Evolutionary conservation across 2,888 invertebrate species (phyloP), one percentile per base, ranked within the genome.

Genomic region (Agrochola macilenta): DNA sequence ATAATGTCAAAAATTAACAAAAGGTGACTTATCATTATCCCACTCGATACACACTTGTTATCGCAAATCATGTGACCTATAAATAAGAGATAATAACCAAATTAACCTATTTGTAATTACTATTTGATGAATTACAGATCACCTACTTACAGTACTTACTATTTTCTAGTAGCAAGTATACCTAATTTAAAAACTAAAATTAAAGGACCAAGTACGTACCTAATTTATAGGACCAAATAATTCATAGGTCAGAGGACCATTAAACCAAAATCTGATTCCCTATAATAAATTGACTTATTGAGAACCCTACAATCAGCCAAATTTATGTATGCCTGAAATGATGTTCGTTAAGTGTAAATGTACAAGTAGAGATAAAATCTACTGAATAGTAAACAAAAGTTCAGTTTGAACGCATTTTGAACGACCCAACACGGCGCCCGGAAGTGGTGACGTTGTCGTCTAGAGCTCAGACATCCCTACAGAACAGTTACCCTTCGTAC

Each of bases 361-460:
- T 66, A 68, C 20, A 66, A 57, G 60, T 63, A 54, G 23, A 64
- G 35, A 77, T 30, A 73, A 30, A 69, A 65, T 73, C 30, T 60
- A 79, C 60, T 69, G 58, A 74, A 75, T 64, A 72, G 23, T 58
- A 72, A 85, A 89, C 84, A 87, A 83, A 90, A 89, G 87, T 89
- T 90, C 89, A 85, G 86, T 86, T 89, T 86, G 90, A 90, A 92
- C 92, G 90, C 90, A 91, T 92, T 92, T 70, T 89, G 89, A 89
- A 90, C 89, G 76, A 81, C 84, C 81, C 75, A 75, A 73, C 87
- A 35, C 87, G 85, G 89, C 86, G 88, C 78, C 92, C 93, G 94
- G 94, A 94, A 94, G 87, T 87, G 86, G 90, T 93, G 93, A 92
- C 93, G 91, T 92, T 73, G 93, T 92, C 92, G 92, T 90, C 91